A percentile compares a stretch with the other conserved stretches of the same genome.
Conservation (phyloP, 1,140 invertebrate genomes). For the Cydia amplana region DNA sequence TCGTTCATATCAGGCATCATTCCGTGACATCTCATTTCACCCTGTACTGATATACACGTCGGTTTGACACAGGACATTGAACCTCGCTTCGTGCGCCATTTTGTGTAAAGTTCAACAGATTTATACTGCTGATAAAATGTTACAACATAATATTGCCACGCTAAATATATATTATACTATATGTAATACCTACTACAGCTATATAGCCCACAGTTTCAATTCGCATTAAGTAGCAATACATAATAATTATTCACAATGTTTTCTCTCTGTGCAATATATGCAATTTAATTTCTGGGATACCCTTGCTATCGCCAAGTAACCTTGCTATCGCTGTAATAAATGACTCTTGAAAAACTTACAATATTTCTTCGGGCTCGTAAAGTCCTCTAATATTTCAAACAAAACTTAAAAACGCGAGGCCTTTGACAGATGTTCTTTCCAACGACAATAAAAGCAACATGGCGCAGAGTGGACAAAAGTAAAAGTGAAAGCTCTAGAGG, state of each 20-base stretch:
- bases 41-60: background rate
- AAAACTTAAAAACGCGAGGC: background rate
- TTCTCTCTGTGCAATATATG: too few species aligned
- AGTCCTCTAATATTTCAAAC: conserved; percentile 3
- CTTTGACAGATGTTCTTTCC: conserved; percentile 1
- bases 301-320: too few species aligned
- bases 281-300: too few species aligned
- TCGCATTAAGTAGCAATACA: too few species aligned
- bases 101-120: background rate
- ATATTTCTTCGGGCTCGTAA: background rate
- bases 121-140: background rate
- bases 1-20: background rate
- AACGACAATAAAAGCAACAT: conserved; percentile 3
- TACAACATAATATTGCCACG: background rate
- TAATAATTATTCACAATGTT: too few species aligned
- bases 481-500: background rate
- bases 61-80: background rate
- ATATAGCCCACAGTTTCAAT: too few species aligned
- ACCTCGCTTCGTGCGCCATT: background rate
- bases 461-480: conserved; percentile 17
- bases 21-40: background rate
- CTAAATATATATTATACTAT: too few species aligned
- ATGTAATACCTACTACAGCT: too few species aligned
- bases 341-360: background rate
- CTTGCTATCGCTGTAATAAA: background rate